phyloP scores from a whole-genome alignment of 2,888 invertebrate species.

The Pharmacophagus antenor region DNA sequence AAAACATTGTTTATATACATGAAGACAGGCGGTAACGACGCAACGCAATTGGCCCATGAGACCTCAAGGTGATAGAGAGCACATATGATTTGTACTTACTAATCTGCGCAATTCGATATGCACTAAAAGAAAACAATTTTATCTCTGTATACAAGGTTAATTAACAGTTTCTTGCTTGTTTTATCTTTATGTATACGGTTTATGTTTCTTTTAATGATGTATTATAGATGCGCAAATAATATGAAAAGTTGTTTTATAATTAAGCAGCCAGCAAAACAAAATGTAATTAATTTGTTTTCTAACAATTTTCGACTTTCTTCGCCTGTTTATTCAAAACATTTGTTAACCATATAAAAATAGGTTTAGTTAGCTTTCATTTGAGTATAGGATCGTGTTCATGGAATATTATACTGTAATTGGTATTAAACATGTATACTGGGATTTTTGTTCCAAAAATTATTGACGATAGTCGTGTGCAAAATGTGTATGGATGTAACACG shows the following conservation, averaged over 20 bases:
- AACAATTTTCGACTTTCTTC: too few relatives aligned
- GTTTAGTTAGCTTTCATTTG: too few relatives aligned
- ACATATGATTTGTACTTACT: conserved; percentile 30
- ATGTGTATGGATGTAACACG: conserved; percentile 36
- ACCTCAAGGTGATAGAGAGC: conserved; percentile 52
- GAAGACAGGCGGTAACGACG: conserved; percentile 37
- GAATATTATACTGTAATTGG: too few relatives aligned
- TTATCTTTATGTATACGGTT: background rate
- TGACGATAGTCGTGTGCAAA: background rate
- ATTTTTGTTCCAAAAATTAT: background rate
- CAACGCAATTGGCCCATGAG: conserved; percentile 40
- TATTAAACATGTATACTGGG: too few relatives aligned
- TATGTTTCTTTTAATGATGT: background rate
- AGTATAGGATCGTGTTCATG: too few relatives aligned
- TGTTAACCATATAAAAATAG: too few relatives aligned
- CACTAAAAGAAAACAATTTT: conserved; percentile 22
- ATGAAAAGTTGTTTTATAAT: background rate
- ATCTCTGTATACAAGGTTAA: background rate
- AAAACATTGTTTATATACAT: conserved; percentile 35
- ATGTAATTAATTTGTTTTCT: too few relatives aligned
- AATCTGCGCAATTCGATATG: conserved; percentile 16
- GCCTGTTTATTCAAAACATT: too few relatives aligned
- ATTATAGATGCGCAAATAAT: background rate
- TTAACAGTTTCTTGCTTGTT: background rate
- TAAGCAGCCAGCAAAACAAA: background rate